Base-by-base conservation (phyloP, 2,888 invertebrate genomes). In the Drosophila maculinotata region DNA sequence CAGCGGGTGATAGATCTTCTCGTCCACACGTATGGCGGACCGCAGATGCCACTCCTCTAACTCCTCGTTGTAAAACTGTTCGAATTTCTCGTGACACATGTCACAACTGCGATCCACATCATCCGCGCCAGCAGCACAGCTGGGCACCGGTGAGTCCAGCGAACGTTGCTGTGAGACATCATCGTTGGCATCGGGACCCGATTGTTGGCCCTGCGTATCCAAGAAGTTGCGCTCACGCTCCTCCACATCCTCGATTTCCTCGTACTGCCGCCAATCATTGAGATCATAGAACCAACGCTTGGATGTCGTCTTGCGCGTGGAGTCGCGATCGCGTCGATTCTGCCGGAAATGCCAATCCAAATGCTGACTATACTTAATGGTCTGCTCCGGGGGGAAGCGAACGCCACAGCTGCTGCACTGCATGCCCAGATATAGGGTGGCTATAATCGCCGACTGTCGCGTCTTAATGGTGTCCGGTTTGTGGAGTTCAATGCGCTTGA, bases 321-420 rank as follows among this genome's bases (percentile, higher is more conserved):
- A 96, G 89, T 97, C 97, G 72, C 97, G 94, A 81, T 97, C 97
- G 53, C 95, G 93, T 1, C 97, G 93, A 92, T 99, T 99, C 91
- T 97, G 97, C 0, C 98, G 93, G 92, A 99, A 99, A 92, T 99
- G 99, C 99, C 99, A 99, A 92, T 99, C 99, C 64, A 99, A 93
- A 92, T 99, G 99, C 90, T 97, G 97, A 84, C 96, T 96, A 92
- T 99, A 99, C 69, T 96, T 94, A 76, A 96, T 95, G 7, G 96
- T 97, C 89, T 96, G 95, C 91, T 97, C 97, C 0, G 97, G 95
- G 10, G 97, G 96, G 92, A 99, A 99, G 41, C 99, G 94, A 65
- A 97, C 95, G 28, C 99, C 99, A 92, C 99, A 99, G 49, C 97
- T 97, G 72, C 97, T 96, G 92, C 99, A 99, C 90, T 98, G 99